Base-by-base conservation (phyloP, 2,888 invertebrate genomes). In the Harpalus rufipes region DNA sequence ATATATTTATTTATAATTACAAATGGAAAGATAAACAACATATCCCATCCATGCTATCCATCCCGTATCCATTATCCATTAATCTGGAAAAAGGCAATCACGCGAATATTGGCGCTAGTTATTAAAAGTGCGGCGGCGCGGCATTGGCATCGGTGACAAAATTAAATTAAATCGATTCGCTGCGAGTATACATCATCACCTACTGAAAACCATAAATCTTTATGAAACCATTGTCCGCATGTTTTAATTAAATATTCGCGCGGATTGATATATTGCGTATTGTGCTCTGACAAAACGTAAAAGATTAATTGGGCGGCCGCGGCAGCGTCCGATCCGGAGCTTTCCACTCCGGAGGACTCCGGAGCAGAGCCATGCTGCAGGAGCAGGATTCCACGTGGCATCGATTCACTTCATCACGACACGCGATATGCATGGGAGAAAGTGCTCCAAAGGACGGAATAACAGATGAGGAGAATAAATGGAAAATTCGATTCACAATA, bases 181-280 rank as follows among this genome's bases (percentile, higher is more conserved):
- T 18, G 81, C 65, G 65, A 84, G 84, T 86, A 88, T 87, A 88
- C 88, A 89, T 89, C 89, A 89, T 89, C 89, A 89, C 89, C 88
- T 88, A 86, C 87, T 88, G 88, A 88, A 90, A 89, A 89, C 88
- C 90, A 91, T 91, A 91, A 91, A 91, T 91, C 91, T 90, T 89
- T 90, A 90, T 90, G 90, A 91, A 90, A 90, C 90, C 91, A 90
- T 90, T 91, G 91, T 91, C 90, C 91, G 90, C 90, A 89, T 90
- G 90, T 91, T 91, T 91, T 91, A 91, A 91, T 91, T 91, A 91
- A 91, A 91, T 91, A 91, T 91, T 90, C 89, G 88, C 84, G 81
- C 83, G 89, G 90, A 90, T 91, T 91, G 91, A 91, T 91, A 89
- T 91, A 91, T 90, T 90, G 90, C 88, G 89, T 89, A 90, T 90